Percentiles rank a stretch among this genome's conserved stretches.
Evolutionary conservation across 2,797 vertebrate species (phyloP).

Genomic region (Pseudotriccus pelzelni): DNA sequence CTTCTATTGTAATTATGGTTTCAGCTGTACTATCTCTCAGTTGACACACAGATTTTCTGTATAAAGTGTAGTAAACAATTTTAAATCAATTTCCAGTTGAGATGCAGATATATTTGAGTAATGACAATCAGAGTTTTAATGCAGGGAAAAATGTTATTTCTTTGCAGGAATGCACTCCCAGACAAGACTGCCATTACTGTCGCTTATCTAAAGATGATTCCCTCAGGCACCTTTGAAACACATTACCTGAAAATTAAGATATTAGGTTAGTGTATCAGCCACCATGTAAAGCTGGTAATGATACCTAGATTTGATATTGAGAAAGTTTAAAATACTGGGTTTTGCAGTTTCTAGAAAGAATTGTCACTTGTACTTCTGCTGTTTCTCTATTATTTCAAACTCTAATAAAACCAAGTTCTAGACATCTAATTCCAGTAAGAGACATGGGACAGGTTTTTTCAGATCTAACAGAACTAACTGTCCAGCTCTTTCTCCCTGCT

Average conservation of each 20-base stretch:
- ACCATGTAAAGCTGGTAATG: too few species aligned
- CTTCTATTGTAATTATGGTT: neutral
- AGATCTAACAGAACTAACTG: too few species aligned
- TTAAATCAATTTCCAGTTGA: neutral
- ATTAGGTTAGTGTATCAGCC: neutral
- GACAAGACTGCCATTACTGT: neutral
- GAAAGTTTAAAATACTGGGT: too few species aligned
- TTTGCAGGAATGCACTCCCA: neutral
- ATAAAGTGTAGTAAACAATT: neutral
- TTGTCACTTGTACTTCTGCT: too few species aligned
- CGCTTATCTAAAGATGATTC: neutral
- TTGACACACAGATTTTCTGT: neutral
- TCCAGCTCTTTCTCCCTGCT: too few species aligned
- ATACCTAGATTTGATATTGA: too few species aligned
- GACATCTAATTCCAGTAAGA: too few species aligned
- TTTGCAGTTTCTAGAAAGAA: too few species aligned
- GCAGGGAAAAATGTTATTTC: neutral
- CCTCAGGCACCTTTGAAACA: neutral
- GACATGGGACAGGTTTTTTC: too few species aligned
- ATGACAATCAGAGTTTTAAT: neutral
- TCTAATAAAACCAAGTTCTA: too few species aligned
- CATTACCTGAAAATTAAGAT: neutral
- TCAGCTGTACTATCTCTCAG: neutral
- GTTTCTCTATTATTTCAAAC: too few species aligned
- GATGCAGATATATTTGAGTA: neutral